Evolutionary conservation across 2,797 vertebrate species (phyloP).

Genomic region (Chloroceryle inda): DNA sequence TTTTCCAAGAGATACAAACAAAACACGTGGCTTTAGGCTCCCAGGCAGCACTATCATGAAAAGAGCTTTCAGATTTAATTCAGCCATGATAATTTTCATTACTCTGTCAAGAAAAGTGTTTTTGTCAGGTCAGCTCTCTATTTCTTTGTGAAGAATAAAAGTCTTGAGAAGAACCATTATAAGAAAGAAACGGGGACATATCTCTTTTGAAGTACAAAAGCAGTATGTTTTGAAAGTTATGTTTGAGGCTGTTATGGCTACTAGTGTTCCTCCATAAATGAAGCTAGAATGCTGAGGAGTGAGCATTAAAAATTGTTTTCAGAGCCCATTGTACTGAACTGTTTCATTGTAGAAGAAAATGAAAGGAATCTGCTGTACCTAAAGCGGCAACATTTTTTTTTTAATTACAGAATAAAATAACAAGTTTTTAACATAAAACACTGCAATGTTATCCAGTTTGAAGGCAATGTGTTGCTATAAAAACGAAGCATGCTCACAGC

Average conservation of each 20-base stretch:
- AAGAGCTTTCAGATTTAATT: not conserved
- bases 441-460: slow-evolving; percentile 64
- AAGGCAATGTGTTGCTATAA: slow-evolving; percentile 58
- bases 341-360: slow-evolving; percentile 64
- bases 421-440: slow-evolving; percentile 66
- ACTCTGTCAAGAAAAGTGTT: slow-evolving; percentile 3
- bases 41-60: not conserved
- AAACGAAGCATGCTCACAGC: slow-evolving; percentile 70
- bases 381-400: not conserved
- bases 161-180: slow-evolving; percentile 45
- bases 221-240: slow-evolving; percentile 47
- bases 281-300: slow-evolving; percentile 53
- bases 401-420: slow-evolving; percentile 46
- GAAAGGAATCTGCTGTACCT: slow-evolving; percentile 61
- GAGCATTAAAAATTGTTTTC: slow-evolving; percentile 59
- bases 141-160: slow-evolving; percentile 58
- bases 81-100: slow-evolving; percentile 37
- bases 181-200: slow-evolving; percentile 44
- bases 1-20: not conserved
- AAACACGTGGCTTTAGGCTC: not conserved
- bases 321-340: slow-evolving; percentile 3
- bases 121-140: slow-evolving; percentile 39
- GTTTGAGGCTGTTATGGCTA: slow-evolving; percentile 57
- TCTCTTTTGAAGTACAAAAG: slow-evolving; percentile 70
- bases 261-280: slow-evolving; percentile 45